A percentile compares a stretch with the other conserved stretches of the same genome.
Evolutionary conservation across 53 echinoderm and acorn worm species (phyloP).

Genomic region (Holothuria scabra): DNA sequence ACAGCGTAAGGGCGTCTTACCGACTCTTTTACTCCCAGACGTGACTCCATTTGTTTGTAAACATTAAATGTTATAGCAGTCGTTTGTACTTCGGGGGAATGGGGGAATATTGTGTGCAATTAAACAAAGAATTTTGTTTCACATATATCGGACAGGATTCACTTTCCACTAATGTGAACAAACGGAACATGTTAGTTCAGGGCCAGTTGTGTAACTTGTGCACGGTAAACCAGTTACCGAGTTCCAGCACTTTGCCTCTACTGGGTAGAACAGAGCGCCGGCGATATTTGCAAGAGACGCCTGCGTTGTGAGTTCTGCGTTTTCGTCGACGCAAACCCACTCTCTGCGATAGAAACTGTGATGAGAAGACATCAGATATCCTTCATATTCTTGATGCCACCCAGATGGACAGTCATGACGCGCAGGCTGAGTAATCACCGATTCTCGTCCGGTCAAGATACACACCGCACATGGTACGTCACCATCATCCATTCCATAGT

Average conservation of each 20-base stretch:
- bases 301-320: constrained; percentile 25
- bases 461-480: constrained; percentile 49
- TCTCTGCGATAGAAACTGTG: neutral
- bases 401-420: constrained; percentile 23
- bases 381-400: constrained; percentile 40
- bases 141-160: too few relatives aligned
- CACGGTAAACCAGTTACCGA: constrained; percentile 6
- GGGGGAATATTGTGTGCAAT: too few relatives aligned
- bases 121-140: too few relatives aligned
- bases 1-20: too few relatives aligned
- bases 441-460: constrained; percentile 1
- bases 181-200: constrained; percentile 17
- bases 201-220: neutral
- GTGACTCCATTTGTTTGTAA: too few relatives aligned
- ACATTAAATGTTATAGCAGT: too few relatives aligned
- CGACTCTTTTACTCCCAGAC: too few relatives aligned
- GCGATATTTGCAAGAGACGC: neutral
- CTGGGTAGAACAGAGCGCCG: constrained; percentile 22
- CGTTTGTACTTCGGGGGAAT: too few relatives aligned
- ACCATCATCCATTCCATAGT: constrained; percentile 5
- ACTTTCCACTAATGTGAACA: neutral
- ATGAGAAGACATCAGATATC: constrained; percentile 41
- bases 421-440: constrained; percentile 29
- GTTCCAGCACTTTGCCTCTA: neutral
- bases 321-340: constrained; percentile 43